Percentiles rank a stretch among this genome's conserved stretches.
Evolutionary conservation across 2,797 vertebrate genomes (phyloP).

Genomic region (Paramormyrops hopkinsi): DNA sequence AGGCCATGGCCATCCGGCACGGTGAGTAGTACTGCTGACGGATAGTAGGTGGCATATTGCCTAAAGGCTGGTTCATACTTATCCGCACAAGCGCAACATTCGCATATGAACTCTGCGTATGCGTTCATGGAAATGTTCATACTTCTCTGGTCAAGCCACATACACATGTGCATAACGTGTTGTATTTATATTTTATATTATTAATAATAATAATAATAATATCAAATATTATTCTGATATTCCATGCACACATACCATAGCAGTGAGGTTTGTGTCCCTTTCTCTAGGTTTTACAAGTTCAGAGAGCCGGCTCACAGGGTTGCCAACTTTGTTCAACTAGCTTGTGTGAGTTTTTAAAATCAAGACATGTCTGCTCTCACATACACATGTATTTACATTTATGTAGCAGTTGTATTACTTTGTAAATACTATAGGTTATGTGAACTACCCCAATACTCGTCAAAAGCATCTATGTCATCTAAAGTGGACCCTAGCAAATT

Average conservation of each 20-base stretch:
- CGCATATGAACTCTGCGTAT: background rate
- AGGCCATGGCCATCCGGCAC: conserved; percentile 32
- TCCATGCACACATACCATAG: background rate
- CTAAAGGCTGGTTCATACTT: background rate
- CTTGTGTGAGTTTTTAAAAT: background rate
- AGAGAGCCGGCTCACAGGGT: background rate
- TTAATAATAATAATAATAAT: too few relatives aligned
- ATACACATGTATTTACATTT: background rate
- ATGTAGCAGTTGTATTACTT: background rate
- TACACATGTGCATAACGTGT: background rate
- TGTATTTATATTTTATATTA: background rate
- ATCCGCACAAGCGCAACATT: background rate
- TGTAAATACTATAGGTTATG: background rate
- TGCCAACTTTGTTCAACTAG: background rate
- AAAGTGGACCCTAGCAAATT: background rate
- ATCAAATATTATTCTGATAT: background rate
- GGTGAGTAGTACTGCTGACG: conserved; percentile 41
- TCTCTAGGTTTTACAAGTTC: background rate
- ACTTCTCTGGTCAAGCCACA: background rate
- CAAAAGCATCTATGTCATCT: background rate
- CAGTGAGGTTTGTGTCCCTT: background rate
- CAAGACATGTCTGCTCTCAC: background rate
- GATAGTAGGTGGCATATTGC: background rate
- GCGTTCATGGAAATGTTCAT: background rate
- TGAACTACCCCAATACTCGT: background rate